phyloP scores from a whole-genome alignment of 2,797 vertebrate genomes.

The Peromyscus attwateri region DNA sequence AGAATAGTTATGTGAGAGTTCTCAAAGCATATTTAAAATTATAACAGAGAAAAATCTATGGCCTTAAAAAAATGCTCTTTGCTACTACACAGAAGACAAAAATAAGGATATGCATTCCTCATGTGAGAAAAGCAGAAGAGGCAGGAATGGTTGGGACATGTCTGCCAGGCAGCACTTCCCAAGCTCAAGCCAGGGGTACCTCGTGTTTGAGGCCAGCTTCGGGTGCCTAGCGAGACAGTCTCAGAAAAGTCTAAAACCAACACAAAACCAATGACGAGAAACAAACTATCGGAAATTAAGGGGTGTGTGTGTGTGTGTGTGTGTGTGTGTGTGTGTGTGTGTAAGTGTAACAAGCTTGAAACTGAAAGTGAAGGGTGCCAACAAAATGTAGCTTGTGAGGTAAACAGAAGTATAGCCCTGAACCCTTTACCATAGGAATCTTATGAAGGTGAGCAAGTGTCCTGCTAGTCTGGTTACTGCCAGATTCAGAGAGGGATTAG shows the following conservation, averaged over 20 bases:
- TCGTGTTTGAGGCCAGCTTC: not conserved
- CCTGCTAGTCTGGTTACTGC: not conserved
- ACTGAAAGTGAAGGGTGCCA: not conserved
- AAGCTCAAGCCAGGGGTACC: not conserved
- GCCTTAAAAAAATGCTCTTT: not conserved
- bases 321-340: not conserved
- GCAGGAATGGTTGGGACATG: not conserved
- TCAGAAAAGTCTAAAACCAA: not conserved
- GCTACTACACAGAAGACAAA: not conserved
- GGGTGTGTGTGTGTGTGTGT: not conserved
- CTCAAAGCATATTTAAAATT: constrained; percentile 47
- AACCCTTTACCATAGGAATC: not conserved
- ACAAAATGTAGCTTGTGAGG: not conserved
- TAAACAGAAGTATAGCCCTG: not conserved
- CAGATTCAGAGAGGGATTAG: not conserved
- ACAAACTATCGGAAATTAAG: constrained; percentile 10
- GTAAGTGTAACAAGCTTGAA: not conserved
- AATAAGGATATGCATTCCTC: not conserved
- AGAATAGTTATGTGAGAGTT: constrained; percentile 37
- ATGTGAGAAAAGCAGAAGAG: constrained; percentile 4
- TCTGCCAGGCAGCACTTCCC: not conserved
- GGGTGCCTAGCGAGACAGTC: not conserved
- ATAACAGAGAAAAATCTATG: not conserved
- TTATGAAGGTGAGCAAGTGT: not conserved
- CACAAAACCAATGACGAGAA: not conserved